These are phyloP conservation scores for Hirtodrosophila alboralis DNA, from an alignment of 2,888 invertebrate species.

Conservation along the genomic window DNA sequence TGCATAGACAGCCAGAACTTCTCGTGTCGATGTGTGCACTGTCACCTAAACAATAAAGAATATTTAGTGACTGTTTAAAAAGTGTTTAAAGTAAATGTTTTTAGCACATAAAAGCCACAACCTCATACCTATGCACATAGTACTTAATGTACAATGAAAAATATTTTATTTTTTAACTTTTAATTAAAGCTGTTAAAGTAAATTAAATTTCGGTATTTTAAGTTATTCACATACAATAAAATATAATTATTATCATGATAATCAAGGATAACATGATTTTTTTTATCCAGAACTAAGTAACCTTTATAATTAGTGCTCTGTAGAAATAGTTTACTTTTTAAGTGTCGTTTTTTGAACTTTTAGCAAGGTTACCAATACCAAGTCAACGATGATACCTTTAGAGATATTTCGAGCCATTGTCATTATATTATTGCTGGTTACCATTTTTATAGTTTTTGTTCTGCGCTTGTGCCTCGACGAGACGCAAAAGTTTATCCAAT, in stretches of 20 bases:
- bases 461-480: constrained; percentile 36
- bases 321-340: background rate
- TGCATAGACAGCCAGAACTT: constrained; percentile 91
- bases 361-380: background rate
- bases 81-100: background rate
- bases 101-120: too few relatives aligned
- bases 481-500: background rate
- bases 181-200: too few relatives aligned
- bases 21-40: constrained; percentile 89
- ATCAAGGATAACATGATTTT: too few relatives aligned
- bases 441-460: constrained; percentile 45
- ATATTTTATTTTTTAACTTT: too few relatives aligned
- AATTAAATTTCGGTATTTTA: too few relatives aligned
- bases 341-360: background rate
- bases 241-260: too few relatives aligned
- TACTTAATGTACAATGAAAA: too few relatives aligned
- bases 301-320: background rate
- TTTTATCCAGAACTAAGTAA: constrained; percentile 5
- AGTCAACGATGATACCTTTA: constrained; percentile 59
- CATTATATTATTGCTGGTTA: constrained; percentile 44
- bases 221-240: too few relatives aligned
- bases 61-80: too few relatives aligned
- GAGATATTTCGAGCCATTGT: constrained; percentile 63
- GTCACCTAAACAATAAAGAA: constrained; percentile 86
- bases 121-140: too few relatives aligned